These are phyloP conservation scores for Lipophrys pholis DNA, from an alignment of 2,113 vertebrate genomes.

Conservation along the genomic window DNA sequence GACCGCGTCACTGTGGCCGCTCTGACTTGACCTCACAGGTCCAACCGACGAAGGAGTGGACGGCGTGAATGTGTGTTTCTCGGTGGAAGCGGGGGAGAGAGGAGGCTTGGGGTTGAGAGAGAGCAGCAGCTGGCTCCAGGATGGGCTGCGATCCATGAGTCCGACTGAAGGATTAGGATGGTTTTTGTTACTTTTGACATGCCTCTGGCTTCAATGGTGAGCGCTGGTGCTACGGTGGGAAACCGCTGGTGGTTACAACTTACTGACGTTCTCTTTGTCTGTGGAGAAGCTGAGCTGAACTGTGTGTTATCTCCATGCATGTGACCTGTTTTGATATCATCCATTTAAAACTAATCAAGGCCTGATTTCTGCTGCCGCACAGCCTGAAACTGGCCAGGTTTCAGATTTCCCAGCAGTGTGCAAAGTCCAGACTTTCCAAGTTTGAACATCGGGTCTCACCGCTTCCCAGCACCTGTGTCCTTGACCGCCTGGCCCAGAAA, in stretches of 20 bases:
- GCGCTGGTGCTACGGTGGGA: constrained; percentile 56
- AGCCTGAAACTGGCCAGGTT: neutral
- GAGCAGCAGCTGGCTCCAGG: constrained; percentile 66
- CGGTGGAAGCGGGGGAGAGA: constrained; percentile 14
- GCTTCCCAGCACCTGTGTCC: constrained; percentile 73
- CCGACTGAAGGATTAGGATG: constrained; percentile 79
- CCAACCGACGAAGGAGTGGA: neutral
- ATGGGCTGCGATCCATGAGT: constrained; percentile 69
- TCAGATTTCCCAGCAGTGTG: constrained; percentile 9
- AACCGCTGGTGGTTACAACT: constrained; percentile 33
- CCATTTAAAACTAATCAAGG: too few species aligned
- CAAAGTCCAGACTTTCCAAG: neutral
- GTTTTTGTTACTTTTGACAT: constrained; percentile 83
- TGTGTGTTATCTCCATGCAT: too few species aligned
- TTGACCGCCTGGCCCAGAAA: constrained; percentile 49
- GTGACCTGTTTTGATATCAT: too few species aligned
- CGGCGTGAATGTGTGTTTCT: constrained; percentile 16
- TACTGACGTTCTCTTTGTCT: constrained; percentile 11
- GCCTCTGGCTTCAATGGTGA: constrained; percentile 83
- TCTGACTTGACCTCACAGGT: neutral
- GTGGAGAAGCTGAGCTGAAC: neutral
- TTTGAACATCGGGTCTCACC: constrained; percentile 25
- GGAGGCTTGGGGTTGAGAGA: constrained; percentile 48
- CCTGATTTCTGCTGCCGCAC: too few species aligned
- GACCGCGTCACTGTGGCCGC: neutral